These are phyloP conservation scores for Tyto alba DNA, from an alignment of 2,113 vertebrate species.

Conservation along the genomic window DNA sequence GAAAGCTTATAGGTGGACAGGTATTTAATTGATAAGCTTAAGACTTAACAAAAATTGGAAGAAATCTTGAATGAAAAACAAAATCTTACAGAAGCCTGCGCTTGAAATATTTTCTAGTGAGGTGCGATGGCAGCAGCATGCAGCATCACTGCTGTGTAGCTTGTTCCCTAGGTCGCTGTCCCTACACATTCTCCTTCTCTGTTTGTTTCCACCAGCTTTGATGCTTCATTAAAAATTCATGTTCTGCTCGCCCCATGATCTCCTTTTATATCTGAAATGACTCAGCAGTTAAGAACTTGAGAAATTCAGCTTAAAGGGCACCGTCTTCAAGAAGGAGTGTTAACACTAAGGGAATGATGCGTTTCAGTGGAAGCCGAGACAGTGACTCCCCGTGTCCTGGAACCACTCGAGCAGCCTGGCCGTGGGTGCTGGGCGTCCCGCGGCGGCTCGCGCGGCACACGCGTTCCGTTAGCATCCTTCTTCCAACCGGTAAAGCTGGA, in stretches of 20 bases:
- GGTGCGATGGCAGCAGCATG: rapidly evolving
- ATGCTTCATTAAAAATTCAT: background rate
- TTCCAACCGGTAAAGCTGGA: background rate
- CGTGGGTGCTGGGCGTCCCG: rapidly evolving
- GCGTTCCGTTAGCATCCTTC: rapidly evolving
- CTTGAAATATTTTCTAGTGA: background rate
- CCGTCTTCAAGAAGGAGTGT: background rate
- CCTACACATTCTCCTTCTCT: background rate
- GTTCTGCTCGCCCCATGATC: background rate
- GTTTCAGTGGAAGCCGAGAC: background rate
- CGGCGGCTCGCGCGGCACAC: background rate
- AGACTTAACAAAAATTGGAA: background rate
- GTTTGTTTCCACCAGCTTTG: background rate
- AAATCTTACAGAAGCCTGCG: background rate
- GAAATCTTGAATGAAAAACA: background rate
- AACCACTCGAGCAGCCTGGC: background rate
- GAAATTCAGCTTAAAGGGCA: background rate
- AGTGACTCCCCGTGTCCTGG: background rate
- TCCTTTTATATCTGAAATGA: background rate
- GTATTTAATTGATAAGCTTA: background rate
- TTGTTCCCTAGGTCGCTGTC: rapidly evolving
- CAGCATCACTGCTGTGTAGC: background rate
- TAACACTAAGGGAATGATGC: background rate
- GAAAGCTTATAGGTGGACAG: background rate
- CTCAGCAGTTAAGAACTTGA: background rate